These are phyloP conservation scores for Dendrolimus kikuchii DNA, from an alignment of 1,140 invertebrate genomes.

Conservation along the genomic window DNA sequence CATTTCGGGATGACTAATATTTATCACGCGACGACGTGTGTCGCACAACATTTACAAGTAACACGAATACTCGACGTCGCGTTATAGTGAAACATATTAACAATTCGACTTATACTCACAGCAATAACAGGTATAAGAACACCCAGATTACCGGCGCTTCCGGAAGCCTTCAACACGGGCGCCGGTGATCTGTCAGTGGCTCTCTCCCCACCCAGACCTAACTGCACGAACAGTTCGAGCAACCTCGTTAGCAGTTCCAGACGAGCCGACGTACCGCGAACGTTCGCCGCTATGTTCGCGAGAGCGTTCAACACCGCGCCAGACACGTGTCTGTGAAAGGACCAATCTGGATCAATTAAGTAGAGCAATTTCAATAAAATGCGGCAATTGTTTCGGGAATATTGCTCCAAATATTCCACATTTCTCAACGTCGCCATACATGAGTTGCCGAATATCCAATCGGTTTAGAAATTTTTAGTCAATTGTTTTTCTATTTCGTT, in stretches of 20 bases:
- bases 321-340: constrained; percentile 85
- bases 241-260: constrained; percentile 90
- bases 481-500: too few relatives aligned
- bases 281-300: constrained; percentile 94
- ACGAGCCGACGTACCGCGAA: constrained; percentile 90
- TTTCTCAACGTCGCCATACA: too few relatives aligned
- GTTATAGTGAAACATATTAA: background rate
- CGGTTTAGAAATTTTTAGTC: too few relatives aligned
- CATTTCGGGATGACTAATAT: too few relatives aligned
- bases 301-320: constrained; percentile 95
- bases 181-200: constrained; percentile 90
- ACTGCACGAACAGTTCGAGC: constrained; percentile 96
- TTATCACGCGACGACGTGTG: too few relatives aligned
- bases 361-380: too few relatives aligned
- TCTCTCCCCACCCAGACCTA: constrained; percentile 96
- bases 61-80: too few relatives aligned
- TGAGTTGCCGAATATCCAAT: too few relatives aligned
- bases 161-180: constrained; percentile 83
- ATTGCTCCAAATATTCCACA: too few relatives aligned
- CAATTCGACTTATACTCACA: constrained; percentile 60
- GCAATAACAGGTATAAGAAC: constrained; percentile 98
- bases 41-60: too few relatives aligned
- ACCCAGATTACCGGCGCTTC: constrained; percentile 96
- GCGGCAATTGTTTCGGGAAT: too few relatives aligned
- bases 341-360: too few relatives aligned